A percentile compares a stretch with the other conserved stretches of the same genome.
Conservation (phyloP, 2,797 vertebrate species). For the Poliocrania exsul region DNA sequence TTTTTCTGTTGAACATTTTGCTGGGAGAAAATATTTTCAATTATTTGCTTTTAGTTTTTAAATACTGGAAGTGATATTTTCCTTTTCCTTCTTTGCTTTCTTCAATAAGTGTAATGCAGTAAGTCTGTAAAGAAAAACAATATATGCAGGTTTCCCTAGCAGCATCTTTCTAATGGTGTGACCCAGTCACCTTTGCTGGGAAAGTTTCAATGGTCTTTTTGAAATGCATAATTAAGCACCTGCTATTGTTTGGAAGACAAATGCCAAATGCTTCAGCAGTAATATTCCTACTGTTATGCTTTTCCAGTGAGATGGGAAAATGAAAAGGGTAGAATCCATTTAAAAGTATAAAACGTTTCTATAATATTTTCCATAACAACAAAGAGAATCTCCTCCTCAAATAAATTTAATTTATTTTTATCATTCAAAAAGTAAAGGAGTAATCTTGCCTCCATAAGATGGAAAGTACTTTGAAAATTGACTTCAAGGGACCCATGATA, state of each 20-base stretch:
- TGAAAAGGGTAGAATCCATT: neutral
- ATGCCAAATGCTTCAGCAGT: neutral
- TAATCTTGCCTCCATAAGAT: neutral
- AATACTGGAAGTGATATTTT: neutral
- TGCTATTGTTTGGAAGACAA: neutral
- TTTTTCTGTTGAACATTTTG: neutral
- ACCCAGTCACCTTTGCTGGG: neutral
- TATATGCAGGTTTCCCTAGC: neutral
- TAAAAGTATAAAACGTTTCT: neutral
- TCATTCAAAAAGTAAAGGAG: neutral
- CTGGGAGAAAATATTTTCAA: neutral
- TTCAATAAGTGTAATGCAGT: neutral
- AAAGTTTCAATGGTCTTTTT: neutral
- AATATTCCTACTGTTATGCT: neutral
- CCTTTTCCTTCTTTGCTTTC: neutral
- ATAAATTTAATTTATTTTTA: constrained; percentile 2
- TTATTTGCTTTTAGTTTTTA: neutral
- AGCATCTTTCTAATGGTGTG: neutral
- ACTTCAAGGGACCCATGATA: neutral
- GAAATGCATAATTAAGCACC: neutral
- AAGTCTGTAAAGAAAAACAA: neutral
- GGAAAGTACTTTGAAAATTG: neutral
- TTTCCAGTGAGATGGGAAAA: neutral
- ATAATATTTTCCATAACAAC: neutral
- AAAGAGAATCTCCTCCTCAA: neutral